Conservation (phyloP, 2,888 invertebrate genomes). For the Apotomis capreana region DNA sequence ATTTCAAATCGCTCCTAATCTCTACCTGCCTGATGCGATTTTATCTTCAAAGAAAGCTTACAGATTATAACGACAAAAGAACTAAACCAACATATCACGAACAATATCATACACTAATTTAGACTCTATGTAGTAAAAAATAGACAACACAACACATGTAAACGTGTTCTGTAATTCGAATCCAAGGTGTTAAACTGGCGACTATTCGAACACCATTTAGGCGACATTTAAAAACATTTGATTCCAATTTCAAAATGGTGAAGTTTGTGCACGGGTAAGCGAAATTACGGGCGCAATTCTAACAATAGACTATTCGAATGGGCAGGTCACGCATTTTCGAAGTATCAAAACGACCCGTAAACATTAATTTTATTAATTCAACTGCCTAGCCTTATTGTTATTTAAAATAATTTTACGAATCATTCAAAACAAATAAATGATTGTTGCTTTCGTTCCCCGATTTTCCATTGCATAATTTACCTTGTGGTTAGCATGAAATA, state of each 20-base stretch:
- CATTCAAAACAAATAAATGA: too few relatives aligned
- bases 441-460: too few relatives aligned
- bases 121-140: conserved; percentile 30
- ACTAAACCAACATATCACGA: neutral
- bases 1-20: conserved; percentile 42
- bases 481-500: neutral
- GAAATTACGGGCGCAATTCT: conserved; percentile 53
- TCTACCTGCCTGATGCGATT: conserved; percentile 41
- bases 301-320: neutral
- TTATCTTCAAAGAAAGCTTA: conserved; percentile 41
- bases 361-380: too few relatives aligned
- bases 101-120: conserved; percentile 37
- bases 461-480: too few relatives aligned
- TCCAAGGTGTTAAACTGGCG: conserved; percentile 66
- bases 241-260: conserved; percentile 73
- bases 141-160: conserved; percentile 32
- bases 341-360: too few relatives aligned
- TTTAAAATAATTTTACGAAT: too few relatives aligned
- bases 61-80: conserved; percentile 39
- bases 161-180: conserved; percentile 52
- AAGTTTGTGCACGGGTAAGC: conserved; percentile 50
- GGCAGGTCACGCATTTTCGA: too few relatives aligned
- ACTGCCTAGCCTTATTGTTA: too few relatives aligned
- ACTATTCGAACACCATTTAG: conserved; percentile 70
- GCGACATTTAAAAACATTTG: conserved; percentile 76